Base-by-base conservation (phyloP, 2,888 invertebrate genomes). In the Petrolisthes manimaculis region DNA sequence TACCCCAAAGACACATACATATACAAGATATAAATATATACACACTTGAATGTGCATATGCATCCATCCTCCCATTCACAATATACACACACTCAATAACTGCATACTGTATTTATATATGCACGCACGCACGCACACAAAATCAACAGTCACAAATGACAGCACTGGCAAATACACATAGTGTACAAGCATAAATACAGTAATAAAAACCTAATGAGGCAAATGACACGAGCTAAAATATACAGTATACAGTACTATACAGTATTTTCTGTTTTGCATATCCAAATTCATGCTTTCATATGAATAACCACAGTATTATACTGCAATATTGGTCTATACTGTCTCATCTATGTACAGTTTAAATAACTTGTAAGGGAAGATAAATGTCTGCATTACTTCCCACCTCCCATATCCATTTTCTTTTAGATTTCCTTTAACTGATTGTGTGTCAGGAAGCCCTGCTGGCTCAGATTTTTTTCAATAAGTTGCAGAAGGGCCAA, bases 1-100 rank as follows among this genome's bases (percentile, higher is more conserved):
- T 77, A 88, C 81, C 24, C 81, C 71, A 86, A 77, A 78, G 37
- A 78, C 84, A 78, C 67, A 24, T 21, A 74, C 74, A 74, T 5
- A 5, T n/a, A n/a, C 74, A 18, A 56, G 61, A 55, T 75, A 54
- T 24, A 61, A 77, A 84, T 78, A 53, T 78, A 78, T 74, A 78
- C 53, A 84, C 77, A 67, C n/a, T 56, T 77, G 56, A 12, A 74
- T 54, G 75, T 77, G 75, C 55, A 75, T 12, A 74, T 77, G 53
- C 54, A 75, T 54, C 56, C 53, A 51, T n/a, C 51, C 51, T 51
- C 18, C 37, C 14, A 83, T 56, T 21, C 8, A 67, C n/a, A 12
- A 9, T 3, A 24, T 82, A 56, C 37, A 83, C 74, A 83, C 54
- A 83, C 54, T 67, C 69, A 83, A 53, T 61, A 12, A 61, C 61